Conservation (phyloP, 2,113 vertebrate species). For the Condylura cristata region DNA sequence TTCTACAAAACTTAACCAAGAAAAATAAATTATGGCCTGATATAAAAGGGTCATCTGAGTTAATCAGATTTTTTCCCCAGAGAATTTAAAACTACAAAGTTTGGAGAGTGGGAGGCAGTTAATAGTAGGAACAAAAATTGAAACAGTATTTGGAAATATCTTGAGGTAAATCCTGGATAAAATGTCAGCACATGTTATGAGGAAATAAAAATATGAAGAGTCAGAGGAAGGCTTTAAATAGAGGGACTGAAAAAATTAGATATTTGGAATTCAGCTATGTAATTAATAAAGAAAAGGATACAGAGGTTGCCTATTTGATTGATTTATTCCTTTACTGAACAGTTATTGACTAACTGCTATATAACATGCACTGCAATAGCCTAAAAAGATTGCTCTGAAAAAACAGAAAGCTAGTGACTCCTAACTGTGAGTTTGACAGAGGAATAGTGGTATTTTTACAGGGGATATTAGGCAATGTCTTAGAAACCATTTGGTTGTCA, state of each 20-base stretch:
- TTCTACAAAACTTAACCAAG: not conserved
- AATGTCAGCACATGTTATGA: not conserved
- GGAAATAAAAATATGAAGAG: not conserved
- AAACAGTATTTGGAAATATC: not conserved
- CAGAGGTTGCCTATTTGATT: not conserved
- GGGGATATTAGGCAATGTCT: not conserved
- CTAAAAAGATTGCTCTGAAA: not conserved
- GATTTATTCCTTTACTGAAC: not conserved
- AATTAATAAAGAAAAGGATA: not conserved
- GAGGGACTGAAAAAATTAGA: not conserved
- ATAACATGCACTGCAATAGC: not conserved
- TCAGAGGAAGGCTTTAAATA: not conserved
- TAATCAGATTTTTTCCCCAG: not conserved
- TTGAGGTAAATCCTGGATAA: not conserved
- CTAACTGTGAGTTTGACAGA: not conserved
- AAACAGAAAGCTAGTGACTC: not conserved
- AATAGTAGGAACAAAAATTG: not conserved
- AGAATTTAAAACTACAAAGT: slow-evolving; percentile 10
- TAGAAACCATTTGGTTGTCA: not conserved
- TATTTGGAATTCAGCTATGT: slow-evolving; percentile 2
- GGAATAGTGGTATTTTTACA: not conserved
- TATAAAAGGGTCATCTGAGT: not conserved
- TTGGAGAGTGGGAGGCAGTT: not conserved
- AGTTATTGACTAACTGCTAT: slow-evolving; percentile 12
- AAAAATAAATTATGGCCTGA: not conserved